Conservation (phyloP, 2,113 vertebrate species). For the Vicugna pacos region DNA sequence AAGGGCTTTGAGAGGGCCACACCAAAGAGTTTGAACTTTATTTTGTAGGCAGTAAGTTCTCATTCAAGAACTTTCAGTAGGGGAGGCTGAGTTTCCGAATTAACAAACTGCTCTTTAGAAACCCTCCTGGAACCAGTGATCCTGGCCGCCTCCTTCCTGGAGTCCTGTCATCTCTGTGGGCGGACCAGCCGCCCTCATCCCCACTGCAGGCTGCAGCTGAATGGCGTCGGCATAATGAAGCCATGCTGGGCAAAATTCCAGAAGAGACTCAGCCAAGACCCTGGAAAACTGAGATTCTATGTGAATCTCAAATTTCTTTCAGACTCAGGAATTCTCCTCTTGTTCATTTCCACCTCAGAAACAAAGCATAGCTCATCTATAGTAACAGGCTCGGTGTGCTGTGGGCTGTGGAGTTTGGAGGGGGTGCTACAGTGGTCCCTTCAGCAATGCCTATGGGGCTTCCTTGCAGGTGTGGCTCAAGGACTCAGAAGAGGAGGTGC, state of each 20-base stretch:
- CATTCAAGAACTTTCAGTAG: neutral
- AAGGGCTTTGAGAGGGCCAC: neutral
- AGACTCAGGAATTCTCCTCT: conserved; percentile 72
- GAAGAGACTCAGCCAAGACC: neutral
- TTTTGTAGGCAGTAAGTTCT: neutral
- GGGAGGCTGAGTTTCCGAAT: neutral
- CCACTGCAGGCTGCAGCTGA: neutral
- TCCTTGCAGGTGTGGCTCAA: neutral
- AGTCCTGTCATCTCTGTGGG: neutral
- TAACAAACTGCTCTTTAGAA: neutral
- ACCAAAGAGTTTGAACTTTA: neutral
- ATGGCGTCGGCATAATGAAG: conserved; percentile 69
- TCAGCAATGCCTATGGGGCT: conserved; percentile 70
- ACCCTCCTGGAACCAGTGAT: too few species aligned
- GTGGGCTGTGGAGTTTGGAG: neutral
- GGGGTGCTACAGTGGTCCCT: conserved; percentile 6
- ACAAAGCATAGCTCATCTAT: conserved; percentile 19
- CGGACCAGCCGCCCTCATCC: rapidly evolving
- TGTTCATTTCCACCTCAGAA: conserved; percentile 40
- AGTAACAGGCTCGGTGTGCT: neutral
- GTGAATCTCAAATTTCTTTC: conserved; percentile 66
- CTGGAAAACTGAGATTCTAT: conserved; percentile 65
- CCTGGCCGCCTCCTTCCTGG: neutral
- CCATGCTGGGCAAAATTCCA: conserved; percentile 26
- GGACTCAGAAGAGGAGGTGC: conserved; percentile 48